Base-by-base conservation (phyloP, 2,113 vertebrate species). In the Cathartes aura region DNA sequence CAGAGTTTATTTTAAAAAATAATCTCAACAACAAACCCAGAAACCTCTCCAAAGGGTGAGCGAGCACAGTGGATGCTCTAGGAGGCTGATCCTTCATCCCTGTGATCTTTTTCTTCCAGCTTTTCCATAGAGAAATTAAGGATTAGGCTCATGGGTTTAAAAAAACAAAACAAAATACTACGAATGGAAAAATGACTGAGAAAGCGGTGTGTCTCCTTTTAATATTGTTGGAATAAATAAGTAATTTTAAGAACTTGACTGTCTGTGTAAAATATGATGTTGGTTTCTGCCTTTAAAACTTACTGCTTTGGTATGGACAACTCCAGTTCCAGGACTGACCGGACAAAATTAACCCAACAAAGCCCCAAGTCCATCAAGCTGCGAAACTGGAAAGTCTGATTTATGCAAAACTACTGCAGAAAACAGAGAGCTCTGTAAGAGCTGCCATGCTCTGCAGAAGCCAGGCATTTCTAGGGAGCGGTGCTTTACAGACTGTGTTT, bases 151-250 rank as follows among this genome's bases (percentile, higher is more conserved):
- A 53, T 82, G 71, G 79, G 52, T 89, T 96, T 95, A 73, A 92
- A 90, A 97, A 96, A 93, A 48, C 27, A 86, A 89, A 82, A 36
- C 75, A 91, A 96, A 96, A 86, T 95, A 95, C 72, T 73, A 91
- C 7, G 1, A 95, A 96, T 98, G 97, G 97, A 97, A 98, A 97
- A 97, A 95, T 56, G 47, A 88, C 78, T 59, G 93, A 93, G 92
- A 97, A 96, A 92, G 84, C 0, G 0, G 27, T 91, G 86, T 67
- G 76, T 91, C 82, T 97, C 94, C 90, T 96, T 95, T 94, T 89
- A 95, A 93, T 95, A 92, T 96, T 97, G 90, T 96, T 97, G 90
- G 94, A 95, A 94, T 96, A 96, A 97, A 90, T 97, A 96, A 81
- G 73, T 95, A 5, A 87, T 95, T 94, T 96, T 87, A 93, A 91